Conservation (phyloP, 2,888 invertebrate genomes). For the Sarcophaga subvicina region DNA sequence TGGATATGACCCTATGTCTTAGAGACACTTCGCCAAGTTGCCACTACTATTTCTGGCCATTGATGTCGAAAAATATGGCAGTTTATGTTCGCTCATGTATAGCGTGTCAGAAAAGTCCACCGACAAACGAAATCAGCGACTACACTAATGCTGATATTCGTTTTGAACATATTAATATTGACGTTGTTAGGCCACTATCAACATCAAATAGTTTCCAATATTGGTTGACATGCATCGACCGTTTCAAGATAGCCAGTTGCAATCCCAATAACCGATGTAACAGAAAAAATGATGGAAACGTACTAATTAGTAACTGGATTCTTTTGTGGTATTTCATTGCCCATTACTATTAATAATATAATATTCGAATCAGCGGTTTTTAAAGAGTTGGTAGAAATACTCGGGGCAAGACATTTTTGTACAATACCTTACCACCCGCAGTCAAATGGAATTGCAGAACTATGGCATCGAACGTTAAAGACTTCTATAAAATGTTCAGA, state of each 20-base stretch:
- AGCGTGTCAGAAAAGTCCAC: conserved; percentile 48
- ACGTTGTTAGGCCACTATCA: no score
- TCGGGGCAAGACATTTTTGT: neutral
- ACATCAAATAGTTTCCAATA: no score
- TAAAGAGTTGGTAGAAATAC: neutral
- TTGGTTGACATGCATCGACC: no score
- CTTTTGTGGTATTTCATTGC: no score
- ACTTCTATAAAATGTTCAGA: conserved; percentile 26
- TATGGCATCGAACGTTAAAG: conserved; percentile 33
- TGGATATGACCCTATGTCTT: no score
- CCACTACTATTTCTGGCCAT: conserved; percentile 59
- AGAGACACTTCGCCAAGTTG: neutral
- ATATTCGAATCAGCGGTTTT: conserved; percentile 52
- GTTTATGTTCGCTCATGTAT: conserved; percentile 42
- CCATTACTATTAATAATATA: conserved; percentile 10
- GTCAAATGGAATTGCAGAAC: conserved; percentile 24
- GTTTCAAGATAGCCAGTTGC: no score
- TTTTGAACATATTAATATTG: conserved; percentile 36
- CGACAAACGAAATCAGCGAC: conserved; percentile 8
- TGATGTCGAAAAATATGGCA: conserved; percentile 53
- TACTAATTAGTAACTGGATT: conserved; percentile 13
- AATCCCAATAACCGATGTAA: no score
- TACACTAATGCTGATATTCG: conserved; percentile 73
- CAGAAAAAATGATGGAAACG: no score
- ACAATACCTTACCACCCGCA: conserved; percentile 7